Evolutionary conservation across 2,113 vertebrate species (phyloP), one percentile per base, ranked within the genome.

Genomic region (Cardinalis cardinalis): DNA sequence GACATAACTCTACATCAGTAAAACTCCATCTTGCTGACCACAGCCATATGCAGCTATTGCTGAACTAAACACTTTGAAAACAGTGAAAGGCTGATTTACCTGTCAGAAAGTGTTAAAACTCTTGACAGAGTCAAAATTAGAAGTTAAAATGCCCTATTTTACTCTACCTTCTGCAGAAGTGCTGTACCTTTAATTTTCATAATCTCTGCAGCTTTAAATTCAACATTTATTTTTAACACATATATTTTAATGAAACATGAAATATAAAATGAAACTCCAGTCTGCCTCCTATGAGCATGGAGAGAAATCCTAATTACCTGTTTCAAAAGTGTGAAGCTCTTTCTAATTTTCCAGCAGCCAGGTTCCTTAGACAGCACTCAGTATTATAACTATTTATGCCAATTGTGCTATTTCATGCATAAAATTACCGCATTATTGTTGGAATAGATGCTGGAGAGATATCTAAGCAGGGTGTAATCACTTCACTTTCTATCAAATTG

Each of bases 331-430:
- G 97, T 96, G 95, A 98, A 98, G 94, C 91, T 90, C 95, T 96
- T 97, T 97, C 97, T 97, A 98, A 98, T 98, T 98, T 98, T 98
- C 97, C 97, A 97, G 95, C 96, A 98, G 97, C 96, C 96, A 97
- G 97, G 95, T 97, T 97, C 96, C 96, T 97, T 97, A 97, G 97
- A 97, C 97, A 97, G 97, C 97, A 97, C 96, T 97, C 97, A 94
- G 97, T 97, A 97, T 97, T 98, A 98, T 97, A 98, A 98, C 98
- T 98, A 98, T 98, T 98, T 98, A 98, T 98, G 97, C 97, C 97
- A 97, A 97, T 98, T 97, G 97, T 98, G 97, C 97, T 97, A 97
- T 97, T 97, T 97, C 98, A 98, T 98, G 98, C 98, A 98, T 98
- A 98, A 98, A 98, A 98, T 98, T 98, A 98, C 97, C 11, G 91